Conservation (phyloP, 1,140 invertebrate species). For the Druon quercuslanigerum region DNA sequence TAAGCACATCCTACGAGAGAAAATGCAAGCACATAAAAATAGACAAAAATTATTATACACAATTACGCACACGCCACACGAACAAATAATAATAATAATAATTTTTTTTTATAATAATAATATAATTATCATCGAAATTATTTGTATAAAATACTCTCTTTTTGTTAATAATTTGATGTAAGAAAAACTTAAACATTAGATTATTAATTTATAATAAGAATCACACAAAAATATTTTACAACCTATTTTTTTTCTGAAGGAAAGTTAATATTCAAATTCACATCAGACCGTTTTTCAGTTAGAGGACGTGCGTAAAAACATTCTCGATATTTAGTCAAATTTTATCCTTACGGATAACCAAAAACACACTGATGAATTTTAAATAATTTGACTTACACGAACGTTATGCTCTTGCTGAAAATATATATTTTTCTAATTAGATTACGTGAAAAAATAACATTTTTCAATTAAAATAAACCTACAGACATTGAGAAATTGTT, state of each 20-base stretch:
- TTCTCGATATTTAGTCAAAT: not conserved
- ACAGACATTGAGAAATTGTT: too few species aligned
- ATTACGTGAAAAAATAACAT: constrained; percentile 53
- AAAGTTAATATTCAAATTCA: not conserved
- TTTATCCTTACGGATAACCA: constrained; percentile 18
- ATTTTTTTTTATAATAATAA: too few species aligned
- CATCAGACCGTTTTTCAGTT: not conserved
- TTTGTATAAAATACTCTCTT: too few species aligned
- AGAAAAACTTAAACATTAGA: too few species aligned
- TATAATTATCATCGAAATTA: too few species aligned
- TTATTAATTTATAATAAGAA: too few species aligned
- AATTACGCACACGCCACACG: constrained; percentile 30
- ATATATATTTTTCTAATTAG: constrained; percentile 59
- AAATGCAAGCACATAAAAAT: constrained; percentile 71
- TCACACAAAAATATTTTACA: too few species aligned
- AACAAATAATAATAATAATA: too few species aligned
- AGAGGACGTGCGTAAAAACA: constrained; percentile 12
- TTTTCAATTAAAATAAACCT: not conserved
- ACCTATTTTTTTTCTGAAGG: too few species aligned
- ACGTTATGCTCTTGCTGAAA: constrained; percentile 75
- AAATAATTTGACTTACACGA: constrained; percentile 68
- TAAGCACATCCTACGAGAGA: constrained; percentile 73
- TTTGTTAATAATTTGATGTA: too few species aligned
- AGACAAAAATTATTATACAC: constrained; percentile 61
- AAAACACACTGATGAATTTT: constrained; percentile 35